Conservation (phyloP, 1,140 invertebrate species). For the Caenorhabditis remanei region DNA sequence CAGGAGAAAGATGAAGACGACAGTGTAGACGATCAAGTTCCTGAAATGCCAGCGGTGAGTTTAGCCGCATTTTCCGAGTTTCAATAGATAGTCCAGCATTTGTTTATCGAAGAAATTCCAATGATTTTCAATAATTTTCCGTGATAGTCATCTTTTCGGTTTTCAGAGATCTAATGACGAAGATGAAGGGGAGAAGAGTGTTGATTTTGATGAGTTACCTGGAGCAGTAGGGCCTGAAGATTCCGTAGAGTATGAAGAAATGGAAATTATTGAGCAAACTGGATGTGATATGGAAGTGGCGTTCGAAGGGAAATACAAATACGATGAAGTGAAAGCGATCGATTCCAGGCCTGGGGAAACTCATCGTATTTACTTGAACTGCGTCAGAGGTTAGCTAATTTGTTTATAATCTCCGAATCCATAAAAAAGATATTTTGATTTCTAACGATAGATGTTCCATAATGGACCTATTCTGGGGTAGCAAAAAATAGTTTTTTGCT, state of each 20-base stretch:
- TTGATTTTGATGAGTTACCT: no score
- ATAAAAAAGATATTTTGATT: no score
- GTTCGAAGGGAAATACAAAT: background rate
- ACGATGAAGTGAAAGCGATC: background rate
- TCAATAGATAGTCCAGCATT: no score
- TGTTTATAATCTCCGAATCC: background rate
- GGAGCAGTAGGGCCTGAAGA: no score
- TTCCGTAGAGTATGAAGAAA: no score
- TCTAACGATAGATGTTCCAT: no score
- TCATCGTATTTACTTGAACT: background rate
- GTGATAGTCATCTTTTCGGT: no score
- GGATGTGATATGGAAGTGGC: background rate
- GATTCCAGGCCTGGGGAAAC: background rate
- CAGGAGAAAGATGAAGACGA: constrained; percentile 66
- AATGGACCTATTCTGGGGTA: no score
- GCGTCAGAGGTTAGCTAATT: background rate
- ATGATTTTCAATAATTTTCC: no score
- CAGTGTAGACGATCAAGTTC: background rate
- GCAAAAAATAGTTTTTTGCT: no score
- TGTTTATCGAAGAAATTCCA: no score
- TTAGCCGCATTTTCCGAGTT: no score
- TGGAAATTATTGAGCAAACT: background rate
- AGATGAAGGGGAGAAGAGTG: background rate
- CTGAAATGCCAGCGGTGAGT: background rate
- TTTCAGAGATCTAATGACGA: background rate